Conservation (phyloP, 2,113 vertebrate species). For the Rhinopomastus cyanomelas region DNA sequence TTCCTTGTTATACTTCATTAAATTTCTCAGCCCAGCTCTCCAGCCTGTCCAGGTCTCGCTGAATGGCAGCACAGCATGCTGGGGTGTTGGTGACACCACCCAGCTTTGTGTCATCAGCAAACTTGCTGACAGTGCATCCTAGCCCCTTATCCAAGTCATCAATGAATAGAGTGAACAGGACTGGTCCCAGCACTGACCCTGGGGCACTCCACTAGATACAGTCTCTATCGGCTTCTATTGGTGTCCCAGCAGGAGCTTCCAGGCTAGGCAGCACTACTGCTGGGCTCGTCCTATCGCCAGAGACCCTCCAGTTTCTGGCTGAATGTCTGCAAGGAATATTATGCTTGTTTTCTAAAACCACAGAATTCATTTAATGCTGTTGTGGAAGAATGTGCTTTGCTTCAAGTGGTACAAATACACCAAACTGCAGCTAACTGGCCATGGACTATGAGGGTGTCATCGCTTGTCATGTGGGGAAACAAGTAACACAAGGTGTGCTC, state of each 20-base stretch:
- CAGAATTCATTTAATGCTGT: not conserved
- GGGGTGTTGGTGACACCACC: too few relatives aligned
- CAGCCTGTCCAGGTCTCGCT: too few relatives aligned
- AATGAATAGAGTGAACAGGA: too few relatives aligned
- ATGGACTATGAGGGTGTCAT: not conserved
- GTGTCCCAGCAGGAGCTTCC: not conserved
- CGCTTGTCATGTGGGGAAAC: not conserved
- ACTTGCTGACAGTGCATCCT: too few relatives aligned
- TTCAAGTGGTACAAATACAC: not conserved
- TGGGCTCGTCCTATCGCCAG: not conserved
- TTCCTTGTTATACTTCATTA: too few relatives aligned
- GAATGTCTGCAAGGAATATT: not conserved
- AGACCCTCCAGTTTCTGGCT: not conserved
- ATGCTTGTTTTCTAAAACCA: not conserved
- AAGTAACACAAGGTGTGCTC: not conserved
- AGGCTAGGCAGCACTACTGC: not conserved
- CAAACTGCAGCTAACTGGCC: not conserved
- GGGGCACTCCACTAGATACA: too few relatives aligned
- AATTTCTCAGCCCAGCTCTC: too few relatives aligned
- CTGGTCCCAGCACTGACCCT: too few relatives aligned
- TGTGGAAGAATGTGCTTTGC: not conserved
- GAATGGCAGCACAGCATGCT: too few relatives aligned
- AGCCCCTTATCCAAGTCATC: too few relatives aligned
- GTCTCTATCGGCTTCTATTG: too few relatives aligned
- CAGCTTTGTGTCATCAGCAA: too few relatives aligned